A percentile compares a stretch with the other conserved stretches of the same genome.
phyloP scores from a whole-genome alignment of 2,888 invertebrate species.

The Cynaeus angustus region DNA sequence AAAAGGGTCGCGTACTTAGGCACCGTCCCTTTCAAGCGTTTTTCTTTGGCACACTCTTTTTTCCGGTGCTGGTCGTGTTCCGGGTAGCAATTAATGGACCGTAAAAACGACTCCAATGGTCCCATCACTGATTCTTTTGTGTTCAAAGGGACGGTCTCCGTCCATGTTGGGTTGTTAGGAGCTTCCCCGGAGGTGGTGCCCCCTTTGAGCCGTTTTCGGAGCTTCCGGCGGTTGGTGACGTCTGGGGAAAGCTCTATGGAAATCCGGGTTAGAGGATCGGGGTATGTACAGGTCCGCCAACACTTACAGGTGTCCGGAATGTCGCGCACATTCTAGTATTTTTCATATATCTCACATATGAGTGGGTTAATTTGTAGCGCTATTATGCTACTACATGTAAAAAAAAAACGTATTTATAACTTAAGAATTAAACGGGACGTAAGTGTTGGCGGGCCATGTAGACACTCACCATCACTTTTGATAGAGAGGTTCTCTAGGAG shows the following conservation, averaged over 20 bases:
- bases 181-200: constrained; percentile 42
- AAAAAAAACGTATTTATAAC: too few species aligned
- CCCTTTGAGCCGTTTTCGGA: constrained; percentile 59
- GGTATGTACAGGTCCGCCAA: too few species aligned
- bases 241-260: constrained; percentile 44
- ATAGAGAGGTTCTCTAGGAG: constrained; percentile 55
- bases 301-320: too few species aligned
- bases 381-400: too few species aligned
- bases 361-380: too few species aligned
- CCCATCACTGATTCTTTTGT: constrained; percentile 67
- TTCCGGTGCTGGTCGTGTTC: constrained; percentile 65
- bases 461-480: constrained; percentile 52
- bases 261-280: neutral
- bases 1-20: constrained; percentile 42
- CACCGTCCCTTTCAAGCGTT: constrained; percentile 47
- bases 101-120: constrained; percentile 68
- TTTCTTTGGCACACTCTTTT: constrained; percentile 56
- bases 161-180: constrained; percentile 57
- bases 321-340: too few species aligned
- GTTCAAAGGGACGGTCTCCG: constrained; percentile 63
- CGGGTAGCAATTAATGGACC: constrained; percentile 68
- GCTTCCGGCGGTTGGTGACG: constrained; percentile 49
- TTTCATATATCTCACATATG: too few species aligned
- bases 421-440: too few species aligned
- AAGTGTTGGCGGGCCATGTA: too few species aligned